Percentiles rank a stretch among this genome's conserved stretches.
Conservation (phyloP, 2,113 vertebrate species). For the Marmota flaviventris region DNA sequence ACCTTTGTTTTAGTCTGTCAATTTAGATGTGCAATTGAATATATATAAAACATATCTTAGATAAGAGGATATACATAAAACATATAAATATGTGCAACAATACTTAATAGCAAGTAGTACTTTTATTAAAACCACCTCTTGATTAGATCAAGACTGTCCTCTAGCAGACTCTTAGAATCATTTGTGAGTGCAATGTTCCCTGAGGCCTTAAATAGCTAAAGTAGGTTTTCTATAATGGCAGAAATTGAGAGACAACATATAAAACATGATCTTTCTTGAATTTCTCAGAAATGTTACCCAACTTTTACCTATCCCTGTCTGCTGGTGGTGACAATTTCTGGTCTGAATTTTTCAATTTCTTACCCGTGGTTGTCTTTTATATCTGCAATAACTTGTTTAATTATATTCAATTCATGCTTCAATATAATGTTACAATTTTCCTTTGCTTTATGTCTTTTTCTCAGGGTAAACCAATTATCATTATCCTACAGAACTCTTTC, state of each 20-base stretch:
- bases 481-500: not conserved
- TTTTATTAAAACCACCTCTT: not conserved
- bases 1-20: not conserved
- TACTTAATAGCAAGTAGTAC: not conserved
- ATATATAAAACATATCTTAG: not conserved
- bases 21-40: not conserved
- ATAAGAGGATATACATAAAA: no score
- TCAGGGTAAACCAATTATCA: conserved; percentile 26
- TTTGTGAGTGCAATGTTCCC: not conserved
- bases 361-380: not conserved
- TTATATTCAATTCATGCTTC: not conserved
- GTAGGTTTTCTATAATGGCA: not conserved
- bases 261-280: not conserved
- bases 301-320: not conserved
- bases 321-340: not conserved
- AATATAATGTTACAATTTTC: not conserved
- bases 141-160: not conserved
- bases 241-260: not conserved
- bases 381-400: conserved; percentile 36
- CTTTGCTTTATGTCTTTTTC: conserved; percentile 19
- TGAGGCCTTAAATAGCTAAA: not conserved
- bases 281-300: not conserved
- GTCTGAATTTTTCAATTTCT: not conserved
- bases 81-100: not conserved
- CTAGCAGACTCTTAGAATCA: not conserved